A percentile compares a stretch with the other conserved stretches of the same genome.
Evolutionary conservation across 2,888 invertebrate genomes (phyloP).

Genomic region (Dicranocentrus wangi): DNA sequence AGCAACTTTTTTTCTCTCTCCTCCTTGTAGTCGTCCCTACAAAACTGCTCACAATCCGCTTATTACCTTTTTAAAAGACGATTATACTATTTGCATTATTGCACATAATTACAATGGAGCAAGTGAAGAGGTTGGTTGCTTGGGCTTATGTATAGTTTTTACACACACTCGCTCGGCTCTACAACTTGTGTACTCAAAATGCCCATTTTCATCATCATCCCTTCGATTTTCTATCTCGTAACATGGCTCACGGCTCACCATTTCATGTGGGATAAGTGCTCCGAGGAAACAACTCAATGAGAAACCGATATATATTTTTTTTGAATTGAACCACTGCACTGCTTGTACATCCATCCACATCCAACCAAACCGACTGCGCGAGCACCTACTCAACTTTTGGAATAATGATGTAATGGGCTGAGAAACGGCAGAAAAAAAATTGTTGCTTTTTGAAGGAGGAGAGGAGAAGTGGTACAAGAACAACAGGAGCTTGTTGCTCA

Average conservation of each 20-base stretch:
- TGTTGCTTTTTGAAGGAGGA: background rate
- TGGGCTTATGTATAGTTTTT: conserved; percentile 29
- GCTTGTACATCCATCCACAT: too few relatives aligned
- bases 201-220: conserved; percentile 25
- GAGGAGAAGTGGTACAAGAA: too few relatives aligned
- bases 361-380: too few relatives aligned
- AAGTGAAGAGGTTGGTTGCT: conserved; percentile 45
- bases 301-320: background rate
- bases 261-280: conserved; percentile 1
- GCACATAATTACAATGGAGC: conserved; percentile 67
- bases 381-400: too few relatives aligned
- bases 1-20: conserved; percentile 6
- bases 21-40: background rate
- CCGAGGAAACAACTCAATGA: conserved; percentile 11
- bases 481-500: too few relatives aligned
- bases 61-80: conserved; percentile 70
- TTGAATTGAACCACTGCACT: too few relatives aligned
- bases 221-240: background rate
- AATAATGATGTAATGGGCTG: conserved; percentile 54
- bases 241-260: conserved; percentile 34
- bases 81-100: conserved; percentile 71
- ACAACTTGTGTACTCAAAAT: conserved; percentile 19
- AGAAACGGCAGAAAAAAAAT: conserved; percentile 36
- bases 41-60: conserved; percentile 34
- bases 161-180: too few relatives aligned